Base-by-base conservation (phyloP, 1,140 invertebrate genomes). In the Drosophila kanapiae region DNA sequence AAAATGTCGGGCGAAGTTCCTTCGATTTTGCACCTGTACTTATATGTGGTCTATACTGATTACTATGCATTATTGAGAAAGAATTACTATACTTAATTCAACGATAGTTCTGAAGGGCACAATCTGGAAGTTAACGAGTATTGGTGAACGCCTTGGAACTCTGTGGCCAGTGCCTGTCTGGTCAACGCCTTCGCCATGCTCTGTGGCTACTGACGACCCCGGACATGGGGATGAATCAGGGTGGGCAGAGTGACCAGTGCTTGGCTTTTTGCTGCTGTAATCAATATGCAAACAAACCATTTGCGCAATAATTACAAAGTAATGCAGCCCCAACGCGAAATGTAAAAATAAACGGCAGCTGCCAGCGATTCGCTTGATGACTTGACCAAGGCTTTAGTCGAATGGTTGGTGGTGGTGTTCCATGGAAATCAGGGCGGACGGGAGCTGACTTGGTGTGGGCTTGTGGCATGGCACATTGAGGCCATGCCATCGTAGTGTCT, bases 241-340 rank as follows among this genome's bases (percentile, higher is more conserved):
- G 35, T 38, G 13, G 51, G 4, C 4, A 23, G 38, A 37, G 53
- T 58, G 70, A 47, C 59, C 64, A 63, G n/a, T 40, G 59, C 54
- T 78, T 81, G 82, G 78, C 78, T 86, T 85, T 87, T 87, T 82
- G 83, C 82, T 80, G 80, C 84, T 87, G 84, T 87, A 87, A 87
- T 88, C 84, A 87, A 87, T 87, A 87, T 87, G 84, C 84, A 87
- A 87, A 87, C 84, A 87, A 87, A 88, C 84, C 84, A 87, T 87
- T 87, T 87, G 84, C 78, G 85, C 78, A 87, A 87, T 87, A 87
- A 87, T 87, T 87, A 88, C 84, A 87, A 87, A 87, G 84, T 87
- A 87, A 87, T 87, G 84, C 84, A 80, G 76, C 61, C 57, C 64
- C 76, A 75, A 45, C 64, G 77, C 58, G 68, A 87, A 87, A 87